Base-by-base conservation (phyloP, 2,113 vertebrate genomes). In the Neodon shergylaensis region DNA sequence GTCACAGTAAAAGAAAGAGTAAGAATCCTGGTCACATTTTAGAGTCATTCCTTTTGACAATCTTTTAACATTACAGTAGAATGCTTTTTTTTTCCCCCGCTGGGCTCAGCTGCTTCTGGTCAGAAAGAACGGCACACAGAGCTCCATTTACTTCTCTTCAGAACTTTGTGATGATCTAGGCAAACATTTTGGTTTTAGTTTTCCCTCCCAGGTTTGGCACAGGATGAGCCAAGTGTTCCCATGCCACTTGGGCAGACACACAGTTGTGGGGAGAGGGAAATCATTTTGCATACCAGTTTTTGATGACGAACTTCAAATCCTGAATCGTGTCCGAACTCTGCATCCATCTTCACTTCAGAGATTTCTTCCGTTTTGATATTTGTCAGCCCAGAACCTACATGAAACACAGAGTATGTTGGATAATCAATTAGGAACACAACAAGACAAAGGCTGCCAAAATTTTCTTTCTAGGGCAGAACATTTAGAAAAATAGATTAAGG, bases 291-390 rank as follows among this genome's bases (percentile, higher is more conserved):
- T 97, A 99, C 99, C 99, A 99, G 98, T 98, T 99, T 99, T 97
- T 99, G 99, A 98, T 99, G 99, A 98, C 99, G 99, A 91, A 99
- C 99, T 98, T 99, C 99, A 8, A 99, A 99, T 61, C 99, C 99
- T 2, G 99, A 99, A 96, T 99, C 99, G 94, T 99, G 99, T 63
- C 99, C 98, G 97, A 99, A 99, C 94, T 99, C 99, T 0, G 99
- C 99, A 87, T 99, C 99, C 99, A 99, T 99, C 96, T 99, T 99
- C 96, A 99, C 98, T 96, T 99, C 99, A 6, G 99, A 99, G 76
- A 99, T 97, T 86, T 99, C 99, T 66, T 99, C 99, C 47, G 99
- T 99, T 98, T 99, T 99, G 96, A 99, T 98, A 2, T 99, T 99
- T 95, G 99, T 99, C 82, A 99, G 95, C 90, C 99, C 99, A 0